Percentiles rank a stretch among this genome's conserved stretches.
Evolutionary conservation across 2,797 vertebrate genomes (phyloP).

Genomic region (Odontamblyopus rebecca): DNA sequence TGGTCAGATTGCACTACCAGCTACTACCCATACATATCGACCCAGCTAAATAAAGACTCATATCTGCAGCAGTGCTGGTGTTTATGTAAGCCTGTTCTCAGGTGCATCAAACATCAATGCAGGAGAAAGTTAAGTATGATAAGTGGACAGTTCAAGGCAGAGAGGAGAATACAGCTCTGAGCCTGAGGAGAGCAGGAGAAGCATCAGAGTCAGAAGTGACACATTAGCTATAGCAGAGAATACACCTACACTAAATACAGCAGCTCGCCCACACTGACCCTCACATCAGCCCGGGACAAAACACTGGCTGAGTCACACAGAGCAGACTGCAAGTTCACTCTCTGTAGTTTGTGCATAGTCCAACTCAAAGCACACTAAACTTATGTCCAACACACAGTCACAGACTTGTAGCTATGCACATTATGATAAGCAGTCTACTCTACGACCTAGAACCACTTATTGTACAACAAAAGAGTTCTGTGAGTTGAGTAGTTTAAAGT

Average conservation of each 20-base stretch:
- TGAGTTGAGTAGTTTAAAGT: too few relatives aligned
- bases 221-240: constrained; percentile 16
- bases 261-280: constrained; percentile 36
- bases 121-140: constrained; percentile 2
- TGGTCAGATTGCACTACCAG: background rate
- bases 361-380: constrained; percentile 34
- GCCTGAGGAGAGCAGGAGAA: constrained; percentile 1
- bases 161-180: constrained; percentile 5
- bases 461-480: too few relatives aligned
- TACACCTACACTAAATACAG: constrained; percentile 26
- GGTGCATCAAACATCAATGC: background rate
- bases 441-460: background rate
- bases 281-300: constrained; percentile 44
- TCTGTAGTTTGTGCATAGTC: constrained; percentile 8
- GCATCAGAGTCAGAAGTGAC: constrained; percentile 3
- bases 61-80: background rate
- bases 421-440: background rate
- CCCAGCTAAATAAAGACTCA: background rate
- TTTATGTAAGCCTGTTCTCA: background rate
- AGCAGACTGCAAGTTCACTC: constrained; percentile 13
- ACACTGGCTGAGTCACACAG: constrained; percentile 41
- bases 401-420: background rate
- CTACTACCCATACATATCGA: background rate
- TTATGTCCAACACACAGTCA: background rate
- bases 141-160: constrained; percentile 12